Percentiles rank a stretch among this genome's conserved stretches.
Conservation (phyloP, 2,113 vertebrate species). For the Microcebus griseorufus region DNA sequence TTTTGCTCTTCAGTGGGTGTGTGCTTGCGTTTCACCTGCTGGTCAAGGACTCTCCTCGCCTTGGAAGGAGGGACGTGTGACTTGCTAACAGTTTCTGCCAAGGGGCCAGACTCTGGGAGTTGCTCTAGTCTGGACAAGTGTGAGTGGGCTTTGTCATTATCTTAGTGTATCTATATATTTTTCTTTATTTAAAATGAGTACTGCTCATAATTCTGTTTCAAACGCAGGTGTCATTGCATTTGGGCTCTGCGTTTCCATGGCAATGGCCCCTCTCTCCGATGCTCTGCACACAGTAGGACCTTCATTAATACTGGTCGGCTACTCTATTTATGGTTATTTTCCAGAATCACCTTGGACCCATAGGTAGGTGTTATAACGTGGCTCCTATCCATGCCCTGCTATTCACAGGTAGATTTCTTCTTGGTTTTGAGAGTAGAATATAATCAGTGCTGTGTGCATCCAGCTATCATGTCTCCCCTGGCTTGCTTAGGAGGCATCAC, state of each 20-base stretch:
- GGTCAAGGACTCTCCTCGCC: background rate
- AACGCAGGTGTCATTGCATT: background rate
- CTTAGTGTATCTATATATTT: background rate
- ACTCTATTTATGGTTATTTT: background rate
- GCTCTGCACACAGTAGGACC: background rate
- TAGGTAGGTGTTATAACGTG: background rate
- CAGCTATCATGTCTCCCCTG: background rate
- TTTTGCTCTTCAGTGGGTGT: background rate
- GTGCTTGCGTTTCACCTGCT: background rate
- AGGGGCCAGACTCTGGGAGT: background rate
- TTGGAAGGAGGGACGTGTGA: rapidly evolving
- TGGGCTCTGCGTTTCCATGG: background rate
- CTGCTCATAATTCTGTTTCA: background rate
- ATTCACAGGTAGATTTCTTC: background rate
- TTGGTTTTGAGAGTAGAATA: background rate
- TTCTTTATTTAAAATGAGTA: background rate
- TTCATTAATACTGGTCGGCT: background rate
- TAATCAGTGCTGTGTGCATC: background rate
- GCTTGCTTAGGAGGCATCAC: background rate
- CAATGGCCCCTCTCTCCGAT: background rate
- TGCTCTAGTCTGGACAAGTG: background rate
- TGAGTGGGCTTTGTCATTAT: background rate
- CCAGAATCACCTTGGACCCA: background rate
- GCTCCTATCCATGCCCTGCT: background rate
- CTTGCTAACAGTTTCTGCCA: background rate